phyloP scores from a whole-genome alignment of 2,888 invertebrate species.

The Adela reaumurella region DNA sequence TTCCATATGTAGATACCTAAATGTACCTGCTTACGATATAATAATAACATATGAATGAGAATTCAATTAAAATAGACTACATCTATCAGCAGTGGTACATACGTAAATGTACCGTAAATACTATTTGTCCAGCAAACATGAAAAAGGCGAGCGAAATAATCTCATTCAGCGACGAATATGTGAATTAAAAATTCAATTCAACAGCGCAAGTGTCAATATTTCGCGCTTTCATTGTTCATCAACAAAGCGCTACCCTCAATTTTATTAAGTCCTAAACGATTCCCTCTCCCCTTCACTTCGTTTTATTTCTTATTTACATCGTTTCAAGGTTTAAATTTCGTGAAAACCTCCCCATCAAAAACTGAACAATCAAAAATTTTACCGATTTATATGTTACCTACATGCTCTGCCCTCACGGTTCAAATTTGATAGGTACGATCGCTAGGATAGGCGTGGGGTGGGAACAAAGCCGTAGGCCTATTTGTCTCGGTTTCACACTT shows the following conservation, averaged over 20 bases:
- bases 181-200: background rate
- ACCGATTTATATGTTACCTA: too few species aligned
- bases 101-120: background rate
- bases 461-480: conserved; percentile 39
- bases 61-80: too few species aligned
- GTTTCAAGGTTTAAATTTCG: background rate
- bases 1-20: too few species aligned
- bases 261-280: background rate
- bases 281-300: background rate
- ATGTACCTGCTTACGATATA: too few species aligned
- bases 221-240: background rate
- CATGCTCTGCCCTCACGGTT: too few species aligned
- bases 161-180: background rate
- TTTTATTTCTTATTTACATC: background rate
- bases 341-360: too few species aligned
- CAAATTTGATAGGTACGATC: too few species aligned
- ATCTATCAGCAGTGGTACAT: too few species aligned
- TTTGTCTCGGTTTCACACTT: conserved; percentile 58
- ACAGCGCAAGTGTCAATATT: background rate
- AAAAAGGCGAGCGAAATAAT: background rate
- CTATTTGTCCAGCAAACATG: too few species aligned
- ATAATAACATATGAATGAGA: too few species aligned
- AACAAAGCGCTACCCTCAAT: background rate
- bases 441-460: too few species aligned
- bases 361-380: too few species aligned